A percentile compares a stretch with the other conserved stretches of the same genome.
Conservation (phyloP, 2,888 invertebrate species). For the Meandrusa payeni region DNA sequence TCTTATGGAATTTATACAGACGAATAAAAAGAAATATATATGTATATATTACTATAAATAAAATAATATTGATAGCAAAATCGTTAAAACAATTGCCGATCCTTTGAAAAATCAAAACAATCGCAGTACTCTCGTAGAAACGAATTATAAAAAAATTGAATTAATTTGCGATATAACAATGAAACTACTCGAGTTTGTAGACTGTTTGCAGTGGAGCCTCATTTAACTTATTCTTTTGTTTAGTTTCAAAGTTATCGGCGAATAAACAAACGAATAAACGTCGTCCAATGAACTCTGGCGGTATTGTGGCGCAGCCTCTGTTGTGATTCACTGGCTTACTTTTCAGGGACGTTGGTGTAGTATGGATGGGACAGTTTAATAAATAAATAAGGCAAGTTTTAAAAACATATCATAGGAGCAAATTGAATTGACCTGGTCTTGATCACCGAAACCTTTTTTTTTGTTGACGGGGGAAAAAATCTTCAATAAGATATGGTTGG, state of each 20-base stretch:
- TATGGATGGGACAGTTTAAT: slow-evolving; percentile 32
- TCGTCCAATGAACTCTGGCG: slow-evolving; percentile 52
- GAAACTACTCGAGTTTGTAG: slow-evolving; percentile 4
- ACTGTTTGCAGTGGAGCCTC: slow-evolving; percentile 2
- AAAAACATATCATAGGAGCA: too few relatives aligned
- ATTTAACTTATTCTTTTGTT: slow-evolving; percentile 22
- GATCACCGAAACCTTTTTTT: too few relatives aligned
- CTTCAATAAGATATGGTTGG: too few relatives aligned
- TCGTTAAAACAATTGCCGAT: too few relatives aligned
- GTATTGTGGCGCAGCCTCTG: slow-evolving; percentile 42
- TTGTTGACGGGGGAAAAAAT: too few relatives aligned
- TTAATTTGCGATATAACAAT: slow-evolving; percentile 6
- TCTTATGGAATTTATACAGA: too few relatives aligned
- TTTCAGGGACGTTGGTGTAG: slow-evolving; percentile 46
- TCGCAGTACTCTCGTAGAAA: too few relatives aligned
- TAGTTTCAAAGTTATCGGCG: slow-evolving; percentile 11
- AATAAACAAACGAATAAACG: slow-evolving; percentile 33
- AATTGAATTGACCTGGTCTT: too few relatives aligned
- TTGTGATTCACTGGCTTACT: slow-evolving; percentile 42
- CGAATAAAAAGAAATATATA: too few relatives aligned
- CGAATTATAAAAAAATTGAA: slow-evolving; percentile 6
- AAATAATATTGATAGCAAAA: too few relatives aligned
- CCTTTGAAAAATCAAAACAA: too few relatives aligned
- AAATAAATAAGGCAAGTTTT: slow-evolving; percentile 1
- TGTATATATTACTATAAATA: too few relatives aligned